These are phyloP conservation scores for Ligdia adustata DNA, from an alignment of 2,888 invertebrate genomes.

Conservation along the genomic window DNA sequence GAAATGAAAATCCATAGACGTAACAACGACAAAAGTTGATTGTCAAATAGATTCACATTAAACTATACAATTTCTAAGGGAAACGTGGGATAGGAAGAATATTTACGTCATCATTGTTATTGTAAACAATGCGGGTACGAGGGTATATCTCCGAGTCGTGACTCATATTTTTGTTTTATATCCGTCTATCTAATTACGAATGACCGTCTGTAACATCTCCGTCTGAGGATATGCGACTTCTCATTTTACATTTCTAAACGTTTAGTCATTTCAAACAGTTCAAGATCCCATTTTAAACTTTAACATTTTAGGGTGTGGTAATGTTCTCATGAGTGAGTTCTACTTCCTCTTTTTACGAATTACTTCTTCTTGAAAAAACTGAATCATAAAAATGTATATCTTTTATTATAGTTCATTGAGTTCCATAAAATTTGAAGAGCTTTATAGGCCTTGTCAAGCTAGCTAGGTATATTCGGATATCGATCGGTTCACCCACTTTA, in stretches of 20 bases:
- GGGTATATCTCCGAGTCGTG: conserved; percentile 45
- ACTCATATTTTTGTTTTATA: conserved; percentile 49
- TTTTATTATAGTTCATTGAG: conserved; percentile 4
- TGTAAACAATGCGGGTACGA: conserved; percentile 62
- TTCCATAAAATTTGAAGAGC: conserved; percentile 17
- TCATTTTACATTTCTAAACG: conserved; percentile 28
- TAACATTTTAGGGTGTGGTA: conserved; percentile 2
- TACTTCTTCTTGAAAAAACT: conserved; percentile 10
- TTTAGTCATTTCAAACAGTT: conserved; percentile 28
- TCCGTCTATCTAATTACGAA: conserved; percentile 47
- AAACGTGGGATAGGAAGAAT: conserved; percentile 36
- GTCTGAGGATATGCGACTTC: conserved; percentile 39
- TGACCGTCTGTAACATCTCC: conserved; percentile 41
- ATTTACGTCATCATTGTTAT: conserved; percentile 61
- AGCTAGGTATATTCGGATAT: conserved; percentile 37
- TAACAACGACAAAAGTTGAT: neutral
- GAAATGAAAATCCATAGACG: conserved; percentile 12
- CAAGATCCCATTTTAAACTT: conserved; percentile 12
- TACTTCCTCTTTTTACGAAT: conserved; percentile 9
- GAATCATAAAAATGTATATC: no score
- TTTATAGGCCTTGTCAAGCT: conserved; percentile 24
- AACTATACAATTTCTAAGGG: conserved; percentile 17
- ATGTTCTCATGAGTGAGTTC: conserved; percentile 12
- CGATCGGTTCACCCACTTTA: conserved; percentile 41
- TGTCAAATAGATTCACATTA: no score